These are phyloP conservation scores for Nasonia vitripennis DNA, from an alignment of 1,140 invertebrate species.

Conservation along the genomic window DNA sequence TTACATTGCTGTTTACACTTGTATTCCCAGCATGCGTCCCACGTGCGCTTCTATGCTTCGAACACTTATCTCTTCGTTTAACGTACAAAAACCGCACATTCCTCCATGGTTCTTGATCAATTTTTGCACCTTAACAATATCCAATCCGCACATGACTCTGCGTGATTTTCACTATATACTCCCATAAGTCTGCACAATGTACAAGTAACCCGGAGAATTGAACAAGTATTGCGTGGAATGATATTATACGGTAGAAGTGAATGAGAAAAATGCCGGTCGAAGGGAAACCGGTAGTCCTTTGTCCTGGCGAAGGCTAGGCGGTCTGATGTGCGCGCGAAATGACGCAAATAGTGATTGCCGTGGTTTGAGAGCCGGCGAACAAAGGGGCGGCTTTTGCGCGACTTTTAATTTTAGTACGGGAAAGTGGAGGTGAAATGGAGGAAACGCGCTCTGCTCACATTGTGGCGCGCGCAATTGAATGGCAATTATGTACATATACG, in stretches of 20 bases:
- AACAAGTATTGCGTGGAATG: neutral
- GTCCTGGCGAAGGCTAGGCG: neutral
- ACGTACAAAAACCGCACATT: too few species aligned
- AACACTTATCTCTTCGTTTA: too few species aligned
- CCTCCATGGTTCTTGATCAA: too few species aligned
- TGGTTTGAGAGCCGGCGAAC: neutral
- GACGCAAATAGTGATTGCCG: neutral
- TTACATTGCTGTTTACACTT: constrained; percentile 6
- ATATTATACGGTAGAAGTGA: neutral
- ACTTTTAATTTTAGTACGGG: neutral
- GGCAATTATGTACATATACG: neutral
- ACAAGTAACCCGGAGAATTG: neutral
- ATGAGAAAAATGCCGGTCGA: neutral
- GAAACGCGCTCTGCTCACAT: neutral
- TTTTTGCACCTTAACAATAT: too few species aligned
- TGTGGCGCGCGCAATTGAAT: neutral
- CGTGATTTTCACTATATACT: neutral
- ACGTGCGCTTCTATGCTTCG: too few species aligned
- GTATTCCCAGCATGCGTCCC: neutral
- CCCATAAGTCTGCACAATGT: neutral
- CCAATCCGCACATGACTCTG: neutral
- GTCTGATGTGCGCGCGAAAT: neutral
- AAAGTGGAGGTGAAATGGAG: neutral
- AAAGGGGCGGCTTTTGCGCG: neutral
- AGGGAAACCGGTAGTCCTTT: neutral